phyloP scores from a whole-genome alignment of 2,888 invertebrate species.

The Barypeithes pellucidus region DNA sequence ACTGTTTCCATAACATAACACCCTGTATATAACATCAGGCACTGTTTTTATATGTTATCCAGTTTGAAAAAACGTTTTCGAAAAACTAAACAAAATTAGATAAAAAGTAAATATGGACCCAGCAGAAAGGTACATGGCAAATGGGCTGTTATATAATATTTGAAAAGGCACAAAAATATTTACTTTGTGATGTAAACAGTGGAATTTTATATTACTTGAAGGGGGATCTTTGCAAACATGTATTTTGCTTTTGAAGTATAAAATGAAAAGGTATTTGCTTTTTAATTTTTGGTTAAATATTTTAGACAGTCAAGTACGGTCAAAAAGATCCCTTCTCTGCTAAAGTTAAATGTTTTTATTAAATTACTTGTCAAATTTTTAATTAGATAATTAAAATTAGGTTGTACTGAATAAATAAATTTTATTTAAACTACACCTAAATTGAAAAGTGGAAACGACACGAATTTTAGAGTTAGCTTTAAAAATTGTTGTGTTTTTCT shows the following conservation, averaged over 20 bases:
- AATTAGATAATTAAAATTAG: not conserved
- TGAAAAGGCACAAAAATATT: slow-evolving; percentile 44
- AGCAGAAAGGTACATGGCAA: not conserved
- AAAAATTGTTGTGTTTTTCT: too few species aligned
- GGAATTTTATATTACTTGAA: slow-evolving; percentile 33
- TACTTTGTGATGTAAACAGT: slow-evolving; percentile 33
- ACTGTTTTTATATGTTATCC: too few species aligned
- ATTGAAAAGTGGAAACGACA: too few species aligned
- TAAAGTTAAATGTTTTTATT: not conserved
- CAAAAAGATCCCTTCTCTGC: not conserved
- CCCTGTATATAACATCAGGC: too few species aligned
- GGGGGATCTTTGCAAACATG: slow-evolving; percentile 22
- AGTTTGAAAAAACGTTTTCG: too few species aligned
- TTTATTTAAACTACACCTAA: too few species aligned
- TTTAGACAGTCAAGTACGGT: not conserved
- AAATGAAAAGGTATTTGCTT: slow-evolving; percentile 20
- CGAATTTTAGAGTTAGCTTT: too few species aligned
- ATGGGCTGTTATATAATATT: slow-evolving; percentile 29
- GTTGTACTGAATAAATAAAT: too few species aligned
- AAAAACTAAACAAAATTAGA: slow-evolving; percentile 6
- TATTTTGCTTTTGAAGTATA: slow-evolving; percentile 15
- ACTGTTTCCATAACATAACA: too few species aligned
- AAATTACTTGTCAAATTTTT: not conserved
- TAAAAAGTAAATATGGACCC: not conserved
- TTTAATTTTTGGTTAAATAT: slow-evolving; percentile 11